Base-by-base conservation (phyloP, 2,797 vertebrate species). In the Poeciliopsis paucimaculata region DNA sequence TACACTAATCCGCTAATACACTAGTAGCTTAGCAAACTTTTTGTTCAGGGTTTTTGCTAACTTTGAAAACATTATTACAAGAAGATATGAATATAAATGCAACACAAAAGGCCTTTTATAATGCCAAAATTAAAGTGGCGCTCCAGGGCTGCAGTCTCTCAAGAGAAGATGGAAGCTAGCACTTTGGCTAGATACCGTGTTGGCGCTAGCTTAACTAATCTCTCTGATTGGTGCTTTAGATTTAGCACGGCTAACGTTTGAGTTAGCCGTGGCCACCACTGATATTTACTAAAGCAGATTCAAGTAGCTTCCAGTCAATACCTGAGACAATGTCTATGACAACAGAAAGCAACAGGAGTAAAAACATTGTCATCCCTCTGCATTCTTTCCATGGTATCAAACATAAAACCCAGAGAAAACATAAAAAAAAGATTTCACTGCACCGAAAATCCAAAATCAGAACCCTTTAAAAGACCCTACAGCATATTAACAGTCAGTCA, bases 401-500 rank as follows among this genome's bases (percentile, higher is more conserved):
- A 60, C 5, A 57, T 36, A 64, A 74, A 28, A 49, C 60, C 31
- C 28, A 34, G 6, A 62, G 26, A 13, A 43, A 51, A 20, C 15
- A 55, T 23, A 4, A 31, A 20, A 23, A 20, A 51, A 47, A 31
- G n/a, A 26, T 76, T 81, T 51, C 8, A 78, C n/a, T 72, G 57
- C 1, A 53, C 20, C 47, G 10, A 31, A 53, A 53, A 66, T 68
- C 70, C 72, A 28, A 55, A 75, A 71, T 55, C 31, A 2, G 45
- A 28, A 20, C 36, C 6, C 23, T 74, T 46, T 78, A 77, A 82
- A 76, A 78, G 82, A 26, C 75, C 39, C 39, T 39, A 12, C 39
- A 43, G 73, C 73, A 78, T 45, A 43, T 76, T 34, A 55, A 51
- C 71, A 41, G 34, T 77, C 46, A 77, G 81, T 76, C 49, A 77